phyloP scores from a whole-genome alignment of 2,113 vertebrate genomes.

The Prietella phreatophila region DNA sequence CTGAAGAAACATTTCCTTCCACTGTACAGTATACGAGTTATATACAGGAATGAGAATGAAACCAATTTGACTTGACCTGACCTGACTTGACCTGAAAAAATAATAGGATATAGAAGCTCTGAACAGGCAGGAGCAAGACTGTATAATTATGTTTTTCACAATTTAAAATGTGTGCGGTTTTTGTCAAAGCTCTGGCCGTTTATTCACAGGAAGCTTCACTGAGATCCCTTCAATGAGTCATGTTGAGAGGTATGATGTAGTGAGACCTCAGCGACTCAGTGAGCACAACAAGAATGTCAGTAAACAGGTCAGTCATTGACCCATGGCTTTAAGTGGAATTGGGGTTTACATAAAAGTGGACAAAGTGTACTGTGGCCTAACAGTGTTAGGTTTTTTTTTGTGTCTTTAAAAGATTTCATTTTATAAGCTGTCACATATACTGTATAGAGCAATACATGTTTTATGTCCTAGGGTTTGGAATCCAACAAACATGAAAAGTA shows the following conservation, averaged over 20 bases:
- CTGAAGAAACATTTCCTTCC: not conserved
- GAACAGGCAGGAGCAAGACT: not conserved
- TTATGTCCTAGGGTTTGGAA: constrained; percentile 41
- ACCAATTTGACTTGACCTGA: not conserved
- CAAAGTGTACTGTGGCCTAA: not conserved
- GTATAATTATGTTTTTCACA: not conserved
- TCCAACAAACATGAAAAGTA: constrained; percentile 50
- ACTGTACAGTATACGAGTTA: not conserved
- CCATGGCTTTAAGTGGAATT: not conserved
- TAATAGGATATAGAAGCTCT: no score
- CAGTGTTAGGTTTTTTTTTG: not conserved
- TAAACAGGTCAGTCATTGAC: constrained; percentile 57
- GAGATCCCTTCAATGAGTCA: constrained; percentile 50
- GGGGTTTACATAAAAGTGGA: not conserved
- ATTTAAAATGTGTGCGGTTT: not conserved
- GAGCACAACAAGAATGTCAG: constrained; percentile 64
- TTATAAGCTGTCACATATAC: not conserved
- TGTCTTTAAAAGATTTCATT: not conserved
- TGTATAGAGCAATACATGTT: not conserved
- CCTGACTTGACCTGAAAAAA: not conserved
- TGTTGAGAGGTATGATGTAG: constrained; percentile 68
- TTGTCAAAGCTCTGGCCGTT: not conserved
- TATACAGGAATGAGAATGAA: not conserved
- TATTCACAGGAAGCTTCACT: constrained; percentile 27
- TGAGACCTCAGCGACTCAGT: constrained; percentile 67